Conservation (phyloP, 2,888 invertebrate genomes). For the Sipha maydis region DNA sequence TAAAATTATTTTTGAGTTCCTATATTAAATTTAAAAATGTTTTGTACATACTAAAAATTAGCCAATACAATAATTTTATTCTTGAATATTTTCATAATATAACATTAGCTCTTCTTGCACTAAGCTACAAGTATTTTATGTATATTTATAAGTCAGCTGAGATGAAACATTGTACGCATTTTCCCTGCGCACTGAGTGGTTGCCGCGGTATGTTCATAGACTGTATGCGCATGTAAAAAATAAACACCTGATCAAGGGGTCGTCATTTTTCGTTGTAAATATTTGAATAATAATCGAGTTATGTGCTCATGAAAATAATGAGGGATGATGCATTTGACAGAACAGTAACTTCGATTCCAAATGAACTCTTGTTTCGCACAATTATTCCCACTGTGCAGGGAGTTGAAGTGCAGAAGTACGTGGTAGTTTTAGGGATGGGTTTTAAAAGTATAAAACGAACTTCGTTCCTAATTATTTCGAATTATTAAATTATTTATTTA, state of each 20-base stretch:
- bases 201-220: too few species aligned
- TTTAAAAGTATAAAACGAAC: background rate
- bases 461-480: slow-evolving; percentile 39
- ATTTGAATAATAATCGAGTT: slow-evolving; percentile 8
- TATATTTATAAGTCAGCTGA: too few species aligned
- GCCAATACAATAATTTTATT: too few species aligned
- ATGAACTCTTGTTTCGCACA: slow-evolving; percentile 6
- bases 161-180: too few species aligned
- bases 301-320: background rate
- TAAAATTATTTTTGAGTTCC: too few species aligned
- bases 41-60: too few species aligned
- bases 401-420: background rate
- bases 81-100: too few species aligned
- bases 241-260: background rate
- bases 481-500: slow-evolving; percentile 42
- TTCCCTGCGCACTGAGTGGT: too few species aligned
- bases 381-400: background rate
- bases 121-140: too few species aligned
- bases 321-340: background rate
- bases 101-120: too few species aligned
- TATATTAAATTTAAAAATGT: too few species aligned
- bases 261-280: background rate
- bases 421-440: background rate
- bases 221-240: too few species aligned
- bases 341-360: background rate